A percentile compares a stretch with the other conserved stretches of the same genome.
Conservation (phyloP, 2,888 invertebrate species). For the Mesorhabditis sp. region DNA sequence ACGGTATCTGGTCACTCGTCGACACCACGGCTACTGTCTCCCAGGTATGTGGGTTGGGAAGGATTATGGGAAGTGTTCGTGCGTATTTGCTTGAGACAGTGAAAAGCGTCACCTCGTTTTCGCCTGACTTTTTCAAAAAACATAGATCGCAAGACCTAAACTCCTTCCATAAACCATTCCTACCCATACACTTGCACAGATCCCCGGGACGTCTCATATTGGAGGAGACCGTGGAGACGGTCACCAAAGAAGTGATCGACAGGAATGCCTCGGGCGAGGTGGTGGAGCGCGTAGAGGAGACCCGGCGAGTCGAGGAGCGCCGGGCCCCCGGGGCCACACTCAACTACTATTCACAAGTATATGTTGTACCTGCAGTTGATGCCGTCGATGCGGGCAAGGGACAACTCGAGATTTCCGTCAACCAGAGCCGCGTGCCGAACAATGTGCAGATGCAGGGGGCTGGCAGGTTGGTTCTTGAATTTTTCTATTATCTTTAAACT, state of each 20-base stretch:
- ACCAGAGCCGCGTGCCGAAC: slow-evolving; percentile 97
- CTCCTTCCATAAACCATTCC: too few species aligned
- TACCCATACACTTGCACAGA: too few species aligned
- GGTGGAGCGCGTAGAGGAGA: slow-evolving; percentile 6
- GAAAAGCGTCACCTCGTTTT: too few species aligned
- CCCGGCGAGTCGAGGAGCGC: neutral
- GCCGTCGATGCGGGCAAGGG: slow-evolving; percentile 98
- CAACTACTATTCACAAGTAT: slow-evolving; percentile 50
- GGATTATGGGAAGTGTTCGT: too few species aligned
- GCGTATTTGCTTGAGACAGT: too few species aligned
- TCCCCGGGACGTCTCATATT: neutral
- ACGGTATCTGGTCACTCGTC: slow-evolving; percentile 2
- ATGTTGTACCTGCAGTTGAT: slow-evolving; percentile 72
- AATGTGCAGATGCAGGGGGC: slow-evolving; percentile 91
- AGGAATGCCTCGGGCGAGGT: neutral
- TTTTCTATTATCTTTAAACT: too few species aligned
- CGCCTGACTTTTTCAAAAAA: too few species aligned
- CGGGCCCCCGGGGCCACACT: slow-evolving; percentile 10
- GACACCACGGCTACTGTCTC: neutral
- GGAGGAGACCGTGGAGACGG: slow-evolving; percentile 5
- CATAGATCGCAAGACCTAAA: too few species aligned
- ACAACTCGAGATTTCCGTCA: slow-evolving; percentile 96
- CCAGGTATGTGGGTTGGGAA: neutral
- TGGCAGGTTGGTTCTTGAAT: slow-evolving; percentile 66
- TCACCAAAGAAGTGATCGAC: neutral